Conservation (phyloP, 2,797 vertebrate species). For the Parotocinclus haroldoi region DNA sequence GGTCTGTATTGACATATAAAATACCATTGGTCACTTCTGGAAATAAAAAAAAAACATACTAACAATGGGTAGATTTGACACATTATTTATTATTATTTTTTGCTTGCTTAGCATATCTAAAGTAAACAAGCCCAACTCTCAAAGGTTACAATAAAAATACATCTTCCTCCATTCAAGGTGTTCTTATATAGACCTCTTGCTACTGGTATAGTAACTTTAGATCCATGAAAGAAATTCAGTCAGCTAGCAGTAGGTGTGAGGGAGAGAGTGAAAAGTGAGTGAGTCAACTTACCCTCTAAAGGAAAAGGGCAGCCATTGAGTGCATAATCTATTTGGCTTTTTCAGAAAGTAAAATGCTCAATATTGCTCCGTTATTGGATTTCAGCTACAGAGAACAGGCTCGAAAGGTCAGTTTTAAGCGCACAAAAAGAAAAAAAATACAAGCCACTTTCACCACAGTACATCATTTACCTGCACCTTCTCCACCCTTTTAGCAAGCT, state of each 20-base stretch:
- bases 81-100: too few species aligned
- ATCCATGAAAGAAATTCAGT: slow-evolving; percentile 20
- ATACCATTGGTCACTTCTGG: too few species aligned
- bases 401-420: slow-evolving; percentile 10
- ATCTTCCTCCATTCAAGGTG: slow-evolving; percentile 9
- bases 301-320: slow-evolving; percentile 3
- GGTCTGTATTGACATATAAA: too few species aligned
- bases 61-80: too few species aligned
- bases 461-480: not conserved
- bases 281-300: slow-evolving; percentile 18
- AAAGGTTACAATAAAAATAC: slow-evolving; percentile 1
- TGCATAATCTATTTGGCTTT: slow-evolving; percentile 10
- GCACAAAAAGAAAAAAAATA: slow-evolving; percentile 12
- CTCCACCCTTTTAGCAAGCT: slow-evolving; percentile 6
- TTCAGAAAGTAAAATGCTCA: slow-evolving; percentile 13
- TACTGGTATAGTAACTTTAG: slow-evolving; percentile 25
- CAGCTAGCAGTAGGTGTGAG: slow-evolving; percentile 12
- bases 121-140: too few species aligned
- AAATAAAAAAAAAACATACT: too few species aligned
- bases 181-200: slow-evolving; percentile 18
- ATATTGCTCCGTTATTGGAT: slow-evolving; percentile 36
- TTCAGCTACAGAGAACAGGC: slow-evolving; percentile 6
- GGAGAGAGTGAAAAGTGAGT: slow-evolving; percentile 1
- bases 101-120: too few species aligned
- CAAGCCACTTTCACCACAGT: not conserved